A percentile compares a stretch with the other conserved stretches of the same genome.
phyloP scores from a whole-genome alignment of 2,888 invertebrate species.

The Thysanoteuthis rhombus region DNA sequence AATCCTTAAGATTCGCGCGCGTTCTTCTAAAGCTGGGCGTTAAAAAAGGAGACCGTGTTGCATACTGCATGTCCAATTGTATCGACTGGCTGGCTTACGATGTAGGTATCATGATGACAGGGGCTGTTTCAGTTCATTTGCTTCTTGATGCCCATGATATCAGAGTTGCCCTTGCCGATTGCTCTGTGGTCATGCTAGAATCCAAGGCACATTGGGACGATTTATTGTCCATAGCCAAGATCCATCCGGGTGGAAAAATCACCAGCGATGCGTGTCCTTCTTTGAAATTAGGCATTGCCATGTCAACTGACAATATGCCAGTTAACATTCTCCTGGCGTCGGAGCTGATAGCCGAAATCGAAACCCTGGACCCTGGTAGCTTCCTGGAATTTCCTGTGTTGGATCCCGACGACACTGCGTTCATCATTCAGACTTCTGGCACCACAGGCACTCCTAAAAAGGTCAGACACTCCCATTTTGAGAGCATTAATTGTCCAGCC shows the following conservation, averaged over 20 bases:
- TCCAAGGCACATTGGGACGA: not conserved
- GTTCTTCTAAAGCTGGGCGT: not conserved
- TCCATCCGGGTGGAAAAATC: not conserved
- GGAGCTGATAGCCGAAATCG: not conserved
- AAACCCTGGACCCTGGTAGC: not conserved
- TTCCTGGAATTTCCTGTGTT: not conserved
- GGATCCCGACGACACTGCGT: not conserved
- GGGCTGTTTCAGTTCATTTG: not conserved
- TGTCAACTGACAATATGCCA: not conserved
- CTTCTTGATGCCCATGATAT: not conserved
- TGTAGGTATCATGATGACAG: conserved; percentile 18
- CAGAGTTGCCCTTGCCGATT: not conserved
- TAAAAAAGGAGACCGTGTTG: not conserved
- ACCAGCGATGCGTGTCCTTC: not conserved
- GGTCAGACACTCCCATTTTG: not conserved
- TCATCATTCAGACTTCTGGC: not conserved
- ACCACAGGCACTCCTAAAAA: not conserved
- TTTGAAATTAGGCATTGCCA: not conserved
- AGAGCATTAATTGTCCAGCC: not conserved
- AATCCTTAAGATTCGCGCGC: not conserved
- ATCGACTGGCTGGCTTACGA: not conserved
- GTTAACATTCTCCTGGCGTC: not conserved
- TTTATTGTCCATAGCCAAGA: not conserved
- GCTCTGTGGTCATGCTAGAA: not conserved
- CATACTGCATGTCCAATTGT: not conserved